phyloP scores from a whole-genome alignment of 2,888 invertebrate species.

The Macrophya annulata region DNA sequence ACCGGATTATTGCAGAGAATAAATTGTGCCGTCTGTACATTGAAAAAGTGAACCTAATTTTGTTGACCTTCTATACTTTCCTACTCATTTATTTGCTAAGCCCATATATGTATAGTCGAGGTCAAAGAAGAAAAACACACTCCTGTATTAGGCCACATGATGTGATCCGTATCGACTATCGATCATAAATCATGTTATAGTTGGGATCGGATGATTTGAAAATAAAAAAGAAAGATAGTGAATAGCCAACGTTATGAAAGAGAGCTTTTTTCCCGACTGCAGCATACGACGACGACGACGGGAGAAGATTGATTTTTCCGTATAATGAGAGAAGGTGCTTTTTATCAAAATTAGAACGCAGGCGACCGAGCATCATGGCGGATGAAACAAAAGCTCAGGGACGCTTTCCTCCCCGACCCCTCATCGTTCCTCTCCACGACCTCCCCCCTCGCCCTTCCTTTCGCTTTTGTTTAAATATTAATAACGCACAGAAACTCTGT shows the following conservation, averaged over 20 bases:
- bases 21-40: constrained; percentile 72
- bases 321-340: constrained; percentile 52
- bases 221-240: constrained; percentile 4
- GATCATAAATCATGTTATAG: constrained; percentile 31
- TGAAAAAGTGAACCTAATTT: constrained; percentile 54
- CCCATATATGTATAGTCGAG: not conserved
- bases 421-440: constrained; percentile 21
- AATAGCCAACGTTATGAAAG: constrained; percentile 25
- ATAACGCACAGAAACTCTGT: constrained; percentile 69
- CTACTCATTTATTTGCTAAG: not conserved
- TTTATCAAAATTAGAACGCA: constrained; percentile 43
- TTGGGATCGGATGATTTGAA: not conserved
- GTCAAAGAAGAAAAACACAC: not conserved
- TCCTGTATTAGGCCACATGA: not conserved
- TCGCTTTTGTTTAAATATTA: constrained; percentile 74
- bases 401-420: constrained; percentile 24
- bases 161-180: constrained; percentile 8
- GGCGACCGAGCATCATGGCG: constrained; percentile 52
- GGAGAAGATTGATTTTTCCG: constrained; percentile 57
- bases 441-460: constrained; percentile 56
- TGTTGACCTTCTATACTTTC: constrained; percentile 39
- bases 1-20: constrained; percentile 70
- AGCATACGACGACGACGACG: not conserved
- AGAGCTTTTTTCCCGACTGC: constrained; percentile 23
- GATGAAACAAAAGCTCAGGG: constrained; percentile 50